These are phyloP conservation scores for Botia almorhae DNA, from an alignment of 2,797 vertebrate genomes.

Conservation along the genomic window DNA sequence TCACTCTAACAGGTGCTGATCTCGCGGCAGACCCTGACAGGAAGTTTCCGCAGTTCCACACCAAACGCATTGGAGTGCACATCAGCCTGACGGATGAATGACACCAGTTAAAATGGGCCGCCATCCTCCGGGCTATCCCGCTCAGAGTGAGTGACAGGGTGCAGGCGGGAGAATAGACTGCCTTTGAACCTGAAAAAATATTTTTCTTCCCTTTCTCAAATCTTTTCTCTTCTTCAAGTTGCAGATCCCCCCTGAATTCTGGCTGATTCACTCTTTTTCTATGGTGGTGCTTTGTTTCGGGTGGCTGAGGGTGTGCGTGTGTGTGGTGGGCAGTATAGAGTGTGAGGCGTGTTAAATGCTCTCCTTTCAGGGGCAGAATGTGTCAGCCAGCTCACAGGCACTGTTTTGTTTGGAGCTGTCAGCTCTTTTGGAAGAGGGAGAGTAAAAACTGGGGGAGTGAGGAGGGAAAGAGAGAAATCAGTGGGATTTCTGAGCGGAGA, in stretches of 20 bases:
- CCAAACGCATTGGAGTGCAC: constrained; percentile 87
- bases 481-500: constrained; percentile 44
- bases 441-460: constrained; percentile 60
- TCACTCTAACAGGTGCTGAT: constrained; percentile 83
- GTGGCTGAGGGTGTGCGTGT: constrained; percentile 84
- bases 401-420: constrained; percentile 86
- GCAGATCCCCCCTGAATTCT: constrained; percentile 67
- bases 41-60: constrained; percentile 88
- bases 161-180: constrained; percentile 81
- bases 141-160: constrained; percentile 85
- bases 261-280: constrained; percentile 72
- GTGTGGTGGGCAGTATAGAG: constrained; percentile 84
- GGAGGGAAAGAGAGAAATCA: constrained; percentile 51
- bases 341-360: constrained; percentile 85
- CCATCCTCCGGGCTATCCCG: constrained; percentile 84
- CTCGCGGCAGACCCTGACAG: constrained; percentile 87
- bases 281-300: constrained; percentile 84
- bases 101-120: constrained; percentile 87
- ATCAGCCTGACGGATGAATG: constrained; percentile 90
- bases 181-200: constrained; percentile 93
- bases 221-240: constrained; percentile 71
- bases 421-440: constrained; percentile 79
- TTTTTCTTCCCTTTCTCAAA: constrained; percentile 71
- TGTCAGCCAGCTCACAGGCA: constrained; percentile 87
- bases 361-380: constrained; percentile 85